Conservation (phyloP, 1,140 invertebrate genomes). For the Aphelenchoides avenae region DNA sequence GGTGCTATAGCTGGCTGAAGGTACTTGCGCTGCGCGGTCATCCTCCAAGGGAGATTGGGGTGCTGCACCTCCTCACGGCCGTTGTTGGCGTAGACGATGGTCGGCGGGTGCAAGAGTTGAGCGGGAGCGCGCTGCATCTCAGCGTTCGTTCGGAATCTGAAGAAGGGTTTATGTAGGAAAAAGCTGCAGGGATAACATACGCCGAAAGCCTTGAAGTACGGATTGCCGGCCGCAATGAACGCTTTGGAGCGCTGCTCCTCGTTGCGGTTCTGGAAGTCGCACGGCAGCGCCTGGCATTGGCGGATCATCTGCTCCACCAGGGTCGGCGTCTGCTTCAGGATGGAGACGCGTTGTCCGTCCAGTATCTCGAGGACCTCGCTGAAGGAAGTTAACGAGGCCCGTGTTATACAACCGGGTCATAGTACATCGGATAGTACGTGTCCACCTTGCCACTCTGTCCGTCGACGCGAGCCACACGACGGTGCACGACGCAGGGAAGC, state of each 20-base stretch:
- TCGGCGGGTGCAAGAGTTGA: slow-evolving; percentile 11
- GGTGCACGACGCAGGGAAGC: no score
- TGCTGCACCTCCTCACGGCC: slow-evolving; percentile 6
- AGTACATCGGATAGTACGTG: slow-evolving; percentile 20
- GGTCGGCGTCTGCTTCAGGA: slow-evolving; percentile 37
- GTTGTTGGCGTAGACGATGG: slow-evolving; percentile 13
- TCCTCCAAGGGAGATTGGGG: neutral
- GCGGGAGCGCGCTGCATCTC: slow-evolving; percentile 14
- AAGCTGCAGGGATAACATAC: slow-evolving; percentile 12
- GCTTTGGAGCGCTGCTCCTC: slow-evolving; percentile 15
- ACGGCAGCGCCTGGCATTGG: slow-evolving; percentile 20
- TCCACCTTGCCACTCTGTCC: no score
- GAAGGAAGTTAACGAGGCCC: no score
- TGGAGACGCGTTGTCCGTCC: slow-evolving; percentile 20
- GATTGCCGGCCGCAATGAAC: slow-evolving; percentile 14
- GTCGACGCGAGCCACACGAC: no score
- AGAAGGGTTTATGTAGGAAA: slow-evolving; percentile 10
- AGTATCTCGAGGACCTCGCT: slow-evolving; percentile 29
- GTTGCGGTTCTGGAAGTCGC: slow-evolving; percentile 6
- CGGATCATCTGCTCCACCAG: slow-evolving; percentile 29
- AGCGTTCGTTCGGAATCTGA: slow-evolving; percentile 14
- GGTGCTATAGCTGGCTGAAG: slow-evolving; percentile 1
- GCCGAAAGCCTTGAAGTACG: slow-evolving; percentile 21
- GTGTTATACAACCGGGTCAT: no score
- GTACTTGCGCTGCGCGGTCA: slow-evolving; percentile 6